Evolutionary conservation across 2,797 vertebrate genomes (phyloP), one percentile per base, ranked within the genome.

Genomic region (Acipenser ruthenus): DNA sequence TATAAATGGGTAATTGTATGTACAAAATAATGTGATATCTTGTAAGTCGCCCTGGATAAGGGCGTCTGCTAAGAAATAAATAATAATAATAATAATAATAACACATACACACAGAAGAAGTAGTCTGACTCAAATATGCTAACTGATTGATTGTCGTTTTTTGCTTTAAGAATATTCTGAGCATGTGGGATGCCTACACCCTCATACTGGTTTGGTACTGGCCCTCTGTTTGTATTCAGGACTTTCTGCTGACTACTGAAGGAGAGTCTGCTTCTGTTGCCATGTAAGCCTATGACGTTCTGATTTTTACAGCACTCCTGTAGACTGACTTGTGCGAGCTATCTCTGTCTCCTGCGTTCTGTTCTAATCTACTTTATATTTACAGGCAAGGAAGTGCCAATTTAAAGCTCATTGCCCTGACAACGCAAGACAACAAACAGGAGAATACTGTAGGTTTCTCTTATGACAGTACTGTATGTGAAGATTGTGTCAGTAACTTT

Each of bases 221-320:
- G 90, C 89, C 92, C 4, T 85, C 84, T 61, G 74, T 92, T 47
- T 66, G 63, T 6, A 72, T 94, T 59, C 86, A 93, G 60, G 95
- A 98, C 68, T 97, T 98, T 83, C 86, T 95, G 67, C 89, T 99
- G 23, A 92, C 86, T 62, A 86, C 92, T 0, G 96, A 96, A 75
- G 90, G 91, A 23, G 91, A 90, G 67, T 90, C 90, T 13, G 82
- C 87, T 11, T 87, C 89, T 56, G 79, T 85, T 50, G 73, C 81
- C 0, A 74, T 77, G 95, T 93, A 86, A 65, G 83, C 82, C 70
- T 75, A 18, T 10, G 1, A 60, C 1, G 1, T 15, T n/a, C 37
- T 72, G n/a, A 65, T 7, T 65, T 63, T 23, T 50, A 37, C 23
- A 3, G 2, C 23, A 37, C 2, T 37, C 23, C 23, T 37, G 23